Evolutionary conservation across 2,113 vertebrate genomes (phyloP).

Genomic region (Propithecus coquereli): DNA sequence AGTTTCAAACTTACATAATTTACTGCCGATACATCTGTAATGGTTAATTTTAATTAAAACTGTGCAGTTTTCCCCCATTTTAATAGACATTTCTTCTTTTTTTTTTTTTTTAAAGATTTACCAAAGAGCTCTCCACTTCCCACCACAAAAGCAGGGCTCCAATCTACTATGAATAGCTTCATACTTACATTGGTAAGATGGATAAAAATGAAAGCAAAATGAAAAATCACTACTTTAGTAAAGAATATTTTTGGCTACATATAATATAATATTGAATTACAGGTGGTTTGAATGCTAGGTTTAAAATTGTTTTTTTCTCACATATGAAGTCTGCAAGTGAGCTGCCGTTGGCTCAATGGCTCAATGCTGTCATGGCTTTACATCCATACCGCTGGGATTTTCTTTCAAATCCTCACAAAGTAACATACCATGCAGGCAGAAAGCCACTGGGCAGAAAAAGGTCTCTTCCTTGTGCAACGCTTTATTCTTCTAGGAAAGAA

Average conservation of each 20-base stretch:
- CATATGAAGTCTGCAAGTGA: not conserved
- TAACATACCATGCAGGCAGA: not conserved
- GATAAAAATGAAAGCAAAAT: not conserved
- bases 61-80: not conserved
- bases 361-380: not conserved
- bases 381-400: not conserved
- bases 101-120: not conserved
- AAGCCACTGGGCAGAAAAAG: not conserved
- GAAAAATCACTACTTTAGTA: not conserved
- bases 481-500: not conserved
- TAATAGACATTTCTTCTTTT: not conserved
- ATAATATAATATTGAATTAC: not conserved
- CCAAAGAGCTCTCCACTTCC: not conserved
- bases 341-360: not conserved
- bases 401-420: not conserved
- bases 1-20: not conserved
- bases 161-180: not conserved
- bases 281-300: not conserved
- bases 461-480: not conserved
- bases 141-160: not conserved
- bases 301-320: not conserved
- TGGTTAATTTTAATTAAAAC: not conserved
- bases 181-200: not conserved
- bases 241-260: not conserved
- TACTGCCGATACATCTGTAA: not conserved